These are phyloP conservation scores for Dallia pectoralis DNA, from an alignment of 2,797 vertebrate species.

Conservation along the genomic window DNA sequence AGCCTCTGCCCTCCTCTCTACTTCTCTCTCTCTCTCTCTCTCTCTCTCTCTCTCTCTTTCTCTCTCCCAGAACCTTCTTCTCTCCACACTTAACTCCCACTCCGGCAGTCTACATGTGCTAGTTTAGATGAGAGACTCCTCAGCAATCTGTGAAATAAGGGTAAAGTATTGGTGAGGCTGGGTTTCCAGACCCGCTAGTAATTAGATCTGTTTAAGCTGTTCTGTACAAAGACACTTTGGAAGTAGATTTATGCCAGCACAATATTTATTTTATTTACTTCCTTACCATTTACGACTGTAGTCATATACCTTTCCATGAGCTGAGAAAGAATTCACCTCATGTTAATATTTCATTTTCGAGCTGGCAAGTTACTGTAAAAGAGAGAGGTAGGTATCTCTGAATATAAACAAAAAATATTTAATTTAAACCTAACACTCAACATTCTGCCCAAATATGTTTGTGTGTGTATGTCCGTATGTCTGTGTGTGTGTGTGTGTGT, in stretches of 20 bases:
- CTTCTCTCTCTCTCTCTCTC: slow-evolving; percentile 21
- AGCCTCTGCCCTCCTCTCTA: slow-evolving; percentile 51
- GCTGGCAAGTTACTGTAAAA: not conserved
- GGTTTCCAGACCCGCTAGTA: not conserved
- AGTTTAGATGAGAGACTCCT: slow-evolving; percentile 1
- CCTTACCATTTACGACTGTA: not conserved
- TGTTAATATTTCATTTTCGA: not conserved
- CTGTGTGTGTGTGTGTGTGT: not conserved
- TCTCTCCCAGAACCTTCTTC: slow-evolving; percentile 25
- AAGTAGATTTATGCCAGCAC: not conserved
- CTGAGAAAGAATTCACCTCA: not conserved
- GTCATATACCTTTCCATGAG: not conserved
- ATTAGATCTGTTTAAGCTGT: not conserved
- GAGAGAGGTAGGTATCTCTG: not conserved
- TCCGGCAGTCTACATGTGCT: not conserved
- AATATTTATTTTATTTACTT: not conserved
- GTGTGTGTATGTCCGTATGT: not conserved
- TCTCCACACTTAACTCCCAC: not conserved
- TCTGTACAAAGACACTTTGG: not conserved
- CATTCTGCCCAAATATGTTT: not conserved
- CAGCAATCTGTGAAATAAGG: not conserved
- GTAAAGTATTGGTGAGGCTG: not conserved
- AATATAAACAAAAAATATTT: slow-evolving; percentile 6
- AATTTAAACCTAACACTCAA: not conserved
- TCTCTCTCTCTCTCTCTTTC: slow-evolving; percentile 30